Base-by-base conservation (phyloP, 2,888 invertebrate species). In the Tinea trinotella region DNA sequence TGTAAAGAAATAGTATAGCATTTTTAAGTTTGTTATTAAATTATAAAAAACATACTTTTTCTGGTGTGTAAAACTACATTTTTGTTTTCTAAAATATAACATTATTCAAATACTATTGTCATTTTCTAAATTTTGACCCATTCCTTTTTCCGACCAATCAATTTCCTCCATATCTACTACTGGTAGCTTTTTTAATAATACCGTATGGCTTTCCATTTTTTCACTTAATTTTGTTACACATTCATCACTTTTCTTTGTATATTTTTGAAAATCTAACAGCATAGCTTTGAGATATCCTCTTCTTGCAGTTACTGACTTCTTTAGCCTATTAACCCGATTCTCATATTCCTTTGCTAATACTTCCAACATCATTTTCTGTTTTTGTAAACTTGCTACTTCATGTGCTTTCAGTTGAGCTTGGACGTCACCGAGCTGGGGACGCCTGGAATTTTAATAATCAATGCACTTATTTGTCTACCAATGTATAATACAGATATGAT, bases 61-160 rank as follows among this genome's bases (percentile, higher is more conserved):
- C 80, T 75, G 71, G 75, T 82, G 76, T 84, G 84, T 84, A 83
- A 79, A 82, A 79, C 15, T 44, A 24, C 36, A 17, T 13, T 17
- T 20, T 24, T 20, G 12, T 82, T 82, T 82, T 84, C 81, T 74
- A 81, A 83, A 84, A 82, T 80, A 84, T 81, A 84, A 81, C 81
- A 76, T 80, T 83, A 82, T 76, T 82, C 77, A 81, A 76, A 70
- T 70, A 67, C 70, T 63, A 18, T 52, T 55, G 60, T 60, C 10
- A 44, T 55, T 76, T 74, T 68, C 62, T 57, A 65, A 57, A 66
- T 70, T 63, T 55, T 62, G 55, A 59, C 73, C 66, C 62, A 72
- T 60, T 54, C 75, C 70, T 66, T 70, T 71, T 34, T 70, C 68
- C 56, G 65, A 64, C 76, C 76, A 77, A 55, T 62, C 60, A 35